Percentiles rank a stretch among this genome's conserved stretches.
These are phyloP conservation scores for Drosophila tropicalis DNA, from an alignment of 1,140 invertebrate species.

Conservation along the genomic window DNA sequence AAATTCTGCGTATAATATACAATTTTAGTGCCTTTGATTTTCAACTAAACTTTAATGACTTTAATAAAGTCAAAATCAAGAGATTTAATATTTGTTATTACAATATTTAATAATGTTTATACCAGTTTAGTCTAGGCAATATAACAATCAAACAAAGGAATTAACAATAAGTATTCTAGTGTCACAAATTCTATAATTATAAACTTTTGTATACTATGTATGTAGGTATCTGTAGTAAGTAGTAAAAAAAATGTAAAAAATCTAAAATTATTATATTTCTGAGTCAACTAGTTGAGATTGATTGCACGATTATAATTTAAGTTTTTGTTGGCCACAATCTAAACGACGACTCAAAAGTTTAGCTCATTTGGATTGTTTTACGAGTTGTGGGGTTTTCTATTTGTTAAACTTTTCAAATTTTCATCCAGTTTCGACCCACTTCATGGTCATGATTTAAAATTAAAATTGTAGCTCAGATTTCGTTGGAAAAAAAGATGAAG, in stretches of 20 bases:
- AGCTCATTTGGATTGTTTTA: neutral
- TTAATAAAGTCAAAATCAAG: too few species aligned
- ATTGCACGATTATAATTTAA: conserved; percentile 1
- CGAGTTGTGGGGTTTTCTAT: neutral
- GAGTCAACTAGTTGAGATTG: neutral
- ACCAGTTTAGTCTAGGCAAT: too few species aligned
- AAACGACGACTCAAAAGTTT: neutral
- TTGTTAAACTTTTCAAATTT: conserved; percentile 3
- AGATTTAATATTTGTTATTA: too few species aligned
- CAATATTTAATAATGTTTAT: too few species aligned
- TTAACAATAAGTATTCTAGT: too few species aligned
- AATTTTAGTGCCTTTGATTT: neutral
- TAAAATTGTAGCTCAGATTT: conserved; percentile 13
- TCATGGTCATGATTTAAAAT: conserved; percentile 5
- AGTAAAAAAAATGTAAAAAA: neutral
- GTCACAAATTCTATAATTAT: neutral
- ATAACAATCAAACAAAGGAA: too few species aligned
- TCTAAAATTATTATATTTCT: neutral
- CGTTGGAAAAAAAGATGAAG: neutral
- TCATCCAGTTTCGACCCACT: neutral
- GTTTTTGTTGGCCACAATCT: neutral
- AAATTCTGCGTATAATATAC: neutral
- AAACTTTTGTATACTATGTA: neutral
- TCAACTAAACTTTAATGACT: neutral
- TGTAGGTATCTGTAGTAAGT: too few species aligned